A percentile compares a stretch with the other conserved stretches of the same genome.
phyloP scores from a whole-genome alignment of 2,888 invertebrate genomes.

The Agrilus cyanescens region DNA sequence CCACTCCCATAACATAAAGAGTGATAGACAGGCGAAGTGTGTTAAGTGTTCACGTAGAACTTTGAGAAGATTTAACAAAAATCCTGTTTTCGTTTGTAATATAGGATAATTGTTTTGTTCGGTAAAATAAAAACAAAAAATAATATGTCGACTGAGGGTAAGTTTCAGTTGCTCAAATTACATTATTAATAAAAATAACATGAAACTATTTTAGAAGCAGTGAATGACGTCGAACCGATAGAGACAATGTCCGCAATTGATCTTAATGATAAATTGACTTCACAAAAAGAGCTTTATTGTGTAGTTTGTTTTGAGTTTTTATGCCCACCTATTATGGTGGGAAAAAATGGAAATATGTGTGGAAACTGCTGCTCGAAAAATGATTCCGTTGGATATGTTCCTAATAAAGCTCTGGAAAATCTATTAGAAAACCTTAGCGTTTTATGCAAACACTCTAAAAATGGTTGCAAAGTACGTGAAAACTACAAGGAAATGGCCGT shows the following conservation, averaged over 20 bases:
- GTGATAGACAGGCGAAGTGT: too few species aligned
- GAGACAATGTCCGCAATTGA: constrained; percentile 14
- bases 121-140: too few species aligned
- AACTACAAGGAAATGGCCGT: constrained; percentile 15
- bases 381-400: constrained; percentile 11
- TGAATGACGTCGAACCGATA: too few species aligned
- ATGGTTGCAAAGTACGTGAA: constrained; percentile 20
- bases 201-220: too few species aligned
- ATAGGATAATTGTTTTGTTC: too few species aligned
- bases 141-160: too few species aligned
- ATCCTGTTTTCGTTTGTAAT: too few species aligned
- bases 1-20: too few species aligned
- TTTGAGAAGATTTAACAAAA: too few species aligned
- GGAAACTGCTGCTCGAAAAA: constrained; percentile 19
- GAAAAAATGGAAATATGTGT: constrained; percentile 27
- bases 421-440: constrained; percentile 20
- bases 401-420: constrained; percentile 19
- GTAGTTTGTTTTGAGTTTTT: constrained; percentile 22
- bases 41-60: too few species aligned
- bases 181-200: too few species aligned
- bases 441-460: constrained; percentile 21
- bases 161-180: too few species aligned
- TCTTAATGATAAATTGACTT: constrained; percentile 20
- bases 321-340: constrained; percentile 24
- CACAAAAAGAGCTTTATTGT: constrained; percentile 20